Conservation (phyloP, 2,888 invertebrate genomes). For the Perizoma affinitatum region DNA sequence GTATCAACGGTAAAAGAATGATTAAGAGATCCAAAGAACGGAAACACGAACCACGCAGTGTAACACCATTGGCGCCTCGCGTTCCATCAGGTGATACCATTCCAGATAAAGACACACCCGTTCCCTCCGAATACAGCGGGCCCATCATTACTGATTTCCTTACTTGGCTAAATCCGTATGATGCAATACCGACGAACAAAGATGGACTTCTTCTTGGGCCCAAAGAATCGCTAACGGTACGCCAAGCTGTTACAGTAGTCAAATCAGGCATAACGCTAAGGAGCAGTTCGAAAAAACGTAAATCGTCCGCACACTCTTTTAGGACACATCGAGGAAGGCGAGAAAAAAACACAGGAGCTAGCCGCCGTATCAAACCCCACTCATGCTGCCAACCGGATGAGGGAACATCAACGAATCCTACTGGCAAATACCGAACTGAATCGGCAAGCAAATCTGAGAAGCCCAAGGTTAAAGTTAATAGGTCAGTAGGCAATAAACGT, state of each 20-base stretch:
- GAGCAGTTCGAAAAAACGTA: constrained; percentile 75
- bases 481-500: constrained; percentile 80
- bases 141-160: constrained; percentile 88
- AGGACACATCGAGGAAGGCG: constrained; percentile 76
- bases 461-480: constrained; percentile 61
- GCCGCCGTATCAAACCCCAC: constrained; percentile 69
- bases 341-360: constrained; percentile 76
- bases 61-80: constrained; percentile 56
- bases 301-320: constrained; percentile 78
- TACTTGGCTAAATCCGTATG: constrained; percentile 85
- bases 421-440: constrained; percentile 71
- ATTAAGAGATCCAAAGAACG: constrained; percentile 75
- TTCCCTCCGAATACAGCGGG: constrained; percentile 83
- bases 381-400: constrained; percentile 74
- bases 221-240: constrained; percentile 75
- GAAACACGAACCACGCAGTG: constrained; percentile 67
- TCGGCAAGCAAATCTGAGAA: constrained; percentile 72
- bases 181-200: constrained; percentile 65
- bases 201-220: constrained; percentile 66
- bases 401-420: constrained; percentile 41
- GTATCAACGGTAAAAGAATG: constrained; percentile 87
- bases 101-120: constrained; percentile 57
- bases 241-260: constrained; percentile 76
- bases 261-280: constrained; percentile 71
- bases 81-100: constrained; percentile 59